Percentiles rank a stretch among this genome's conserved stretches.
Conservation (phyloP, 2,113 vertebrate genomes). For the rabbit (Oryctolagus cuniculus) region mOryCun1.1 NC_091432.1:74788501-74789000, state of each 20-base stretch:
- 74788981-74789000: constrained; percentile 55
- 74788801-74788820: constrained; percentile 77
- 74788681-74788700: not conserved
- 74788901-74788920: constrained; percentile 68
- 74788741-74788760: not conserved
- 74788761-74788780: constrained; percentile 62
- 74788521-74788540: not conserved
- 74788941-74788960: constrained; percentile 72
- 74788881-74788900: constrained; percentile 77
- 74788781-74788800: constrained; percentile 65
- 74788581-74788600: constrained; percentile 16
- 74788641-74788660: constrained; percentile 40
- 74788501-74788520: not conserved
- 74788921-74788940: constrained; percentile 79
- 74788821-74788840: constrained; percentile 75
- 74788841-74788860: constrained; percentile 72
- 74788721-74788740: not conserved
- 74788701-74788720: not conserved
- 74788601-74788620: not conserved
- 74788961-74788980: constrained; percentile 70
- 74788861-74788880: constrained; percentile 74
- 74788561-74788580: constrained; percentile 23
- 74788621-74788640: constrained; percentile 33
- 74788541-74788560: not conserved
- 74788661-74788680: constrained; percentile 12